Percentiles rank a stretch among this genome's conserved stretches.
phyloP scores from a whole-genome alignment of 2,113 vertebrate species.

The Colius striatus region DNA sequence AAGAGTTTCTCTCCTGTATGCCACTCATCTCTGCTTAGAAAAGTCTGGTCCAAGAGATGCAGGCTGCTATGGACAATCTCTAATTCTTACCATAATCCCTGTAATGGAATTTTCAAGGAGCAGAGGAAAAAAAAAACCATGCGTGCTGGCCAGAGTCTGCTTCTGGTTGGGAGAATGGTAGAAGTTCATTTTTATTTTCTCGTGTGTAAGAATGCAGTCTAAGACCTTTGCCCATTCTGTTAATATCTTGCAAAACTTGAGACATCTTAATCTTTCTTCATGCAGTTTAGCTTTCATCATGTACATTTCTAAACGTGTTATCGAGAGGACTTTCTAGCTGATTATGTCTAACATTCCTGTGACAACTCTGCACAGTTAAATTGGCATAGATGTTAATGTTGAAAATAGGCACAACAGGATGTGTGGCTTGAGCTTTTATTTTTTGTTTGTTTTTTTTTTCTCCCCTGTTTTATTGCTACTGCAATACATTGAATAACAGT shows the following conservation, averaged over 20 bases:
- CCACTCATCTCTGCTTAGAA: not conserved
- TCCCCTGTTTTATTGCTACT: not conserved
- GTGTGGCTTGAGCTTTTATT: not conserved
- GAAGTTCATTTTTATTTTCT: not conserved
- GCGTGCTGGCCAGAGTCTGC: not conserved
- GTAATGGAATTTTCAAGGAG: not conserved
- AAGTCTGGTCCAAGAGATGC: not conserved
- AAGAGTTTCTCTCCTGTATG: not conserved
- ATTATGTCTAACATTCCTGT: not conserved
- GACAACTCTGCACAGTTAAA: not conserved
- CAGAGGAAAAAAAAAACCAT: not conserved
- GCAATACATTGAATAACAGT: not conserved
- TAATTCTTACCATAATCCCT: not conserved
- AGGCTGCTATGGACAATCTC: not conserved
- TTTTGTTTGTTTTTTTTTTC: not conserved
- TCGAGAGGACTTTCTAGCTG: not conserved
- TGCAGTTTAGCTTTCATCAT: not conserved
- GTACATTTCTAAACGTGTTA: not conserved
- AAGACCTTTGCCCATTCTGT: not conserved
- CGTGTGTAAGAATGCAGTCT: not conserved
- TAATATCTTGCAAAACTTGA: not conserved
- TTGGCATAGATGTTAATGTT: not conserved
- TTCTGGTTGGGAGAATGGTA: not conserved
- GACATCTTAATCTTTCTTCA: not conserved
- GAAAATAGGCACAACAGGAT: not conserved